A percentile compares a stretch with the other conserved stretches of the same genome.
Evolutionary conservation across 2,888 invertebrate genomes (phyloP).

Genomic region (Arge pagana): DNA sequence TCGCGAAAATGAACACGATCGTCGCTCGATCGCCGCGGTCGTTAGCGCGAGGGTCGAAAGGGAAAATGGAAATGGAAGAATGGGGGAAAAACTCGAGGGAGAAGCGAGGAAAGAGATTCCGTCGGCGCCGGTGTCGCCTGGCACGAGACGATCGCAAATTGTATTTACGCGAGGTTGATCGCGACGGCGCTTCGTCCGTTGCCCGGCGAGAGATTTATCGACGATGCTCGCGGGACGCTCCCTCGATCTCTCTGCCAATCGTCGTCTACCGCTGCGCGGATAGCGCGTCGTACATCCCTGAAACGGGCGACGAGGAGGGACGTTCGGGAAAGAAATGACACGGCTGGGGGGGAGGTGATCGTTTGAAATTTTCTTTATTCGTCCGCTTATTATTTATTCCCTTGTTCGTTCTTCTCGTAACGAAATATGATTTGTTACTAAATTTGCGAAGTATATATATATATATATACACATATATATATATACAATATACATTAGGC

Average conservation of each 20-base stretch:
- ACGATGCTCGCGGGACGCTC: too few species aligned
- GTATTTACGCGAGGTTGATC: constrained; percentile 2
- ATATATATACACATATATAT: not conserved
- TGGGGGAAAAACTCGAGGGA: too few species aligned
- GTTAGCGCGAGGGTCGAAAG: constrained; percentile 16
- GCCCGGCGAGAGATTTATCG: too few species aligned
- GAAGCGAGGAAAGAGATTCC: too few species aligned
- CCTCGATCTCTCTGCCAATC: too few species aligned
- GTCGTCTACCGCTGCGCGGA: too few species aligned
- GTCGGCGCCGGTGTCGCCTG: too few species aligned
- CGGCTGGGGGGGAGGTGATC: constrained; percentile 3
- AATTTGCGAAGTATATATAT: constrained; percentile 44
- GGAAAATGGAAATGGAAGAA: constrained; percentile 8
- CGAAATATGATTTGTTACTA: constrained; percentile 53
- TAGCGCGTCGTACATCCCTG: too few species aligned
- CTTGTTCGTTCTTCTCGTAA: constrained; percentile 26
- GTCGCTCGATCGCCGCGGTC: constrained; percentile 34
- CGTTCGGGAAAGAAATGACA: constrained; percentile 13
- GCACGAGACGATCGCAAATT: constrained; percentile 7
- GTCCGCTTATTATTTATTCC: too few species aligned
- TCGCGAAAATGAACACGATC: constrained; percentile 23
- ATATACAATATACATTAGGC: constrained; percentile 47
- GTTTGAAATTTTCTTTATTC: not conserved
- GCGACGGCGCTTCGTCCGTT: too few species aligned
- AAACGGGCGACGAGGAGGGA: constrained; percentile 11